Conservation (phyloP, 2,113 vertebrate species). For the Seriola quinqueradiata region DNA sequence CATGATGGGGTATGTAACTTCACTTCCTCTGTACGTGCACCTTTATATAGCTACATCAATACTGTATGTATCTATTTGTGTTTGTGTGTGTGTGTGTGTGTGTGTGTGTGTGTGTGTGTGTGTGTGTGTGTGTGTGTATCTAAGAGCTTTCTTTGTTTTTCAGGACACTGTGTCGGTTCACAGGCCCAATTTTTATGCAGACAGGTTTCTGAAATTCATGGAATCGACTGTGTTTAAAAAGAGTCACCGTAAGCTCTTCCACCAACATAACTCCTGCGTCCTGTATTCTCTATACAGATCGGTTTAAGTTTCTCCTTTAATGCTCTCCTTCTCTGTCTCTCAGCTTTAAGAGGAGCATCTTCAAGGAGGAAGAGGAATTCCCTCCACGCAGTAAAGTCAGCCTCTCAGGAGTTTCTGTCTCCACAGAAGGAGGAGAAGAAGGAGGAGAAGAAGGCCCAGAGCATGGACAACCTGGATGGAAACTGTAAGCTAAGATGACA, state of each 20-base stretch:
- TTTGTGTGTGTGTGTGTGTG: too few species aligned
- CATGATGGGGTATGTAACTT: conserved; percentile 90
- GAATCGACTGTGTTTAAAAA: conserved; percentile 94
- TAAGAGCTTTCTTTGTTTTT: conserved; percentile 6
- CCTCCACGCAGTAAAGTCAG: conserved; percentile 86
- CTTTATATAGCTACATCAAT: not conserved
- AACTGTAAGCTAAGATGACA: conserved; percentile 80
- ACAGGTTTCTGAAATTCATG: conserved; percentile 97
- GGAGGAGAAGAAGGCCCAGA: conserved; percentile 89
- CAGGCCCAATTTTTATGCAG: conserved; percentile 94
- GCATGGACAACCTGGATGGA: conserved; percentile 92
- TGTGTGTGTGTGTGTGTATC: not conserved
- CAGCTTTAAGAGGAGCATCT: conserved; percentile 90
- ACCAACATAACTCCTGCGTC: not conserved
- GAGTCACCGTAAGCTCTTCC: conserved; percentile 86
- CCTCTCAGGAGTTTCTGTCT: conserved; percentile 91
- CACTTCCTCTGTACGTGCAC: not conserved
- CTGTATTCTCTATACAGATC: not conserved
- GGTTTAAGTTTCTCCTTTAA: not conserved
- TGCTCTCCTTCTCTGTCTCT: not conserved
- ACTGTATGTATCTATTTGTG: not conserved
- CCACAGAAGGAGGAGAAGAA: conserved; percentile 83
- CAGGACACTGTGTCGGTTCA: conserved; percentile 97
- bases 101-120: too few species aligned
- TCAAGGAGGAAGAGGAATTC: conserved; percentile 91